Evolutionary conservation across 2,797 vertebrate genomes (phyloP).

Genomic region (Sebastes dallii): DNA sequence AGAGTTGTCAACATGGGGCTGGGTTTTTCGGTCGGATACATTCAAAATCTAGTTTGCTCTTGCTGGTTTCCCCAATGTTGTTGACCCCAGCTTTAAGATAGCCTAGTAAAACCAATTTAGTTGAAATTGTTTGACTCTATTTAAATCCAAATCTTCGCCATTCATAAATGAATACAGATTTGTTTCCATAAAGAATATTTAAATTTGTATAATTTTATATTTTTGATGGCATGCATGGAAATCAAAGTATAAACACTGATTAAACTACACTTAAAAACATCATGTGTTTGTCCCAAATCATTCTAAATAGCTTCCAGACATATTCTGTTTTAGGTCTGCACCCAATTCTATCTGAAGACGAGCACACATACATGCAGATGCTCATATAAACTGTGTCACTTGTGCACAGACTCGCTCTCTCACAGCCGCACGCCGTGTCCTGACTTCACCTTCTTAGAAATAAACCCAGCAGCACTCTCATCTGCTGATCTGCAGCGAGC

Average conservation of each 20-base stretch:
- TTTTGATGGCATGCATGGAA: neutral
- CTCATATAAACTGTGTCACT: neutral
- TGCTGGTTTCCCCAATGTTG: too few relatives aligned
- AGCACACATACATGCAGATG: neutral
- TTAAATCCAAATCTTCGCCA: neutral
- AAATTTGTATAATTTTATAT: too few relatives aligned
- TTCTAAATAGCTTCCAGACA: neutral
- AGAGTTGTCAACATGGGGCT: too few relatives aligned
- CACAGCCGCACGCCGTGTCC: neutral
- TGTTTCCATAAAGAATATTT: neutral
- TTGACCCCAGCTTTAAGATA: too few relatives aligned
- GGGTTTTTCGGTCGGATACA: too few relatives aligned
- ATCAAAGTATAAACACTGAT: neutral
- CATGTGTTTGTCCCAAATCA: neutral
- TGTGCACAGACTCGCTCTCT: neutral
- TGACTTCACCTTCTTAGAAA: constrained; percentile 3
- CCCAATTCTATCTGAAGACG: neutral
- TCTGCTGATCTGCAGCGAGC: constrained; percentile 11
- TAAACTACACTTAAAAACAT: neutral
- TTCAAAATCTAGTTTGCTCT: too few relatives aligned
- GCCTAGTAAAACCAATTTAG: neutral
- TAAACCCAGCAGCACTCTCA: constrained; percentile 11
- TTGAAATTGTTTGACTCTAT: neutral
- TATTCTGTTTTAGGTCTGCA: neutral
- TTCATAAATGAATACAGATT: neutral